Percentiles rank a stretch among this genome's conserved stretches.
phyloP scores from a whole-genome alignment of 2,113 vertebrate genomes.

The Pluvialis apricaria region DNA sequence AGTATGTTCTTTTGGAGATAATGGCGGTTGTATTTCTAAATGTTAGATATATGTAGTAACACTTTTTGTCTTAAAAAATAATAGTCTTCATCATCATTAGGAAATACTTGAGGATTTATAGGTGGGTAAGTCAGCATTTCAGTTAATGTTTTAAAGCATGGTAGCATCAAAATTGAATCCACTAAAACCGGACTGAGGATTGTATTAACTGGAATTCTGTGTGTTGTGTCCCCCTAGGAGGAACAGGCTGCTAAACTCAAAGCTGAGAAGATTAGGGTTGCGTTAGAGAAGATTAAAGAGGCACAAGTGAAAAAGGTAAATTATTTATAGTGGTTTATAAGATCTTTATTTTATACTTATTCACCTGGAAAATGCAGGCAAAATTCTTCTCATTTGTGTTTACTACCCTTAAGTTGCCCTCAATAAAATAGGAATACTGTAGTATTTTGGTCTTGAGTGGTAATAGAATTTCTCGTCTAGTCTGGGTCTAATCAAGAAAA shows the following conservation, averaged over 20 bases:
- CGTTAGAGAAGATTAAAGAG: constrained; percentile 98
- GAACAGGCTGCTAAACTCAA: constrained; percentile 97
- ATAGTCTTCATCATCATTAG: neutral
- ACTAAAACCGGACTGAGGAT: neutral
- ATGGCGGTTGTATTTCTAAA: neutral
- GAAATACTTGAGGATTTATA: neutral
- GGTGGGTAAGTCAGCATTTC: neutral
- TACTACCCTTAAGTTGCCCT: neutral
- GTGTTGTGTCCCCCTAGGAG: constrained; percentile 79
- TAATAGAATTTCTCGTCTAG: neutral
- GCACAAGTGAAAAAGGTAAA: constrained; percentile 98
- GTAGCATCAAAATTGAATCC: neutral
- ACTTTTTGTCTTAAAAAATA: neutral
- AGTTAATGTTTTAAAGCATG: neutral
- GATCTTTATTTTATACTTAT: neutral
- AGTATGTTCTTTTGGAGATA: neutral
- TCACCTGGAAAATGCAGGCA: neutral
- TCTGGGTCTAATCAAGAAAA: neutral
- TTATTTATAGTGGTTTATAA: neutral
- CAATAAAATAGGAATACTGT: neutral
- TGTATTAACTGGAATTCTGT: constrained; percentile 37
- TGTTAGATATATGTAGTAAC: neutral
- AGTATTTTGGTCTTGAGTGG: neutral
- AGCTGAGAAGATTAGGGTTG: constrained; percentile 96
- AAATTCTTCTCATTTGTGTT: neutral